phyloP scores from a whole-genome alignment of 2,888 invertebrate genomes.

The Xiphydria camelus region DNA sequence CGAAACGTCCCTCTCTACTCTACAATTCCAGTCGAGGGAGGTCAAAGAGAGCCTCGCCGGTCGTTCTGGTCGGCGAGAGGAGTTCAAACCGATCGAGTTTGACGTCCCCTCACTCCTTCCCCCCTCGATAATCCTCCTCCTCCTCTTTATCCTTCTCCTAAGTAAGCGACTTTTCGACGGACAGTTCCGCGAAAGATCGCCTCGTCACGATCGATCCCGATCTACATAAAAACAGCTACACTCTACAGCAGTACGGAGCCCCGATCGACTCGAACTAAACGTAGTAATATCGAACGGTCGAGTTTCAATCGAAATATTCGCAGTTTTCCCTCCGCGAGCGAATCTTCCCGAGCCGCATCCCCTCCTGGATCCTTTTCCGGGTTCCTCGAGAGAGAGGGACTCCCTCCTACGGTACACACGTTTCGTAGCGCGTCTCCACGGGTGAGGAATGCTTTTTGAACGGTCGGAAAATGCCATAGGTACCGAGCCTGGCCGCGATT shows the following conservation, averaged over 20 bases:
- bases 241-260: slow-evolving; percentile 5
- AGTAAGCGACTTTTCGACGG: background rate
- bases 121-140: no score
- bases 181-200: background rate
- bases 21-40: background rate
- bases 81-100: no score
- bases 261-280: slow-evolving; percentile 6
- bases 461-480: no score
- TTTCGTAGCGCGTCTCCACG: no score
- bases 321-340: no score
- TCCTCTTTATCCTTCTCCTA: background rate
- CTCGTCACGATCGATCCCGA: background rate
- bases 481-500: no score
- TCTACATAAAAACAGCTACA: slow-evolving; percentile 1
- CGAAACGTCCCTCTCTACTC: background rate
- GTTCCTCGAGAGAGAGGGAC: no score
- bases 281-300: slow-evolving; percentile 8
- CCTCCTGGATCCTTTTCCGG: no score
- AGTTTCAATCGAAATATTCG: slow-evolving; percentile 4
- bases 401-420: no score
- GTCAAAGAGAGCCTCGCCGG: background rate
- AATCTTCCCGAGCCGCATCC: no score
- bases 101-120: background rate
- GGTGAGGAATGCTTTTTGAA: no score
- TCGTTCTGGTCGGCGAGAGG: no score